phyloP scores from a whole-genome alignment of 2,888 invertebrate species.

The Cephalotes varians region DNA sequence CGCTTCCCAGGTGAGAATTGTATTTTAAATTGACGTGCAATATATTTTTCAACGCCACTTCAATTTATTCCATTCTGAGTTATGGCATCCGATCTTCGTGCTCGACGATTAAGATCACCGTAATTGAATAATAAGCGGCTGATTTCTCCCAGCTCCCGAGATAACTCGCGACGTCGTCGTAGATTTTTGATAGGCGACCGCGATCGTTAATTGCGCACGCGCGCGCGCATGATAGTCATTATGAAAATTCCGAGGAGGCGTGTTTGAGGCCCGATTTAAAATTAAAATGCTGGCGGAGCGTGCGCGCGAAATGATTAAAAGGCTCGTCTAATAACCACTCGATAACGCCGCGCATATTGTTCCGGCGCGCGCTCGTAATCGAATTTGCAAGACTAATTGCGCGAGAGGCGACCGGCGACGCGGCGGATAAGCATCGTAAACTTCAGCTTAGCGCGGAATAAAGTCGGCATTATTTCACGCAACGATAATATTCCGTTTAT shows the following conservation, averaged over 20 bases:
- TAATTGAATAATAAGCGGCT: conserved; percentile 46
- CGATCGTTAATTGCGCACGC: conserved; percentile 35
- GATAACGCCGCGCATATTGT: conserved; percentile 46
- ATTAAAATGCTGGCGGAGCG: conserved; percentile 38
- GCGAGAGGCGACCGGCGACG: conserved; percentile 48
- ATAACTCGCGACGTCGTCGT: conserved; percentile 20
- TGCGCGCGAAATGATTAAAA: conserved; percentile 41
- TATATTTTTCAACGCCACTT: conserved; percentile 24
- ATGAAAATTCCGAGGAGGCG: conserved; percentile 31
- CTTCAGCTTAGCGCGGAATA: conserved; percentile 58
- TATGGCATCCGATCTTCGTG: not conserved
- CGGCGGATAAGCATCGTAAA: conserved; percentile 57
- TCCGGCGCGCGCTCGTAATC: conserved; percentile 48
- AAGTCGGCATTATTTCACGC: conserved; percentile 56
- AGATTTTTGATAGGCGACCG: conserved; percentile 48
- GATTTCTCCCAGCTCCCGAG: conserved; percentile 10
- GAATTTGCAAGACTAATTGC: conserved; percentile 56
- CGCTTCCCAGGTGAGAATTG: not conserved
- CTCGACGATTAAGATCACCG: conserved; percentile 9
- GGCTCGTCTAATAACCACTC: conserved; percentile 38
- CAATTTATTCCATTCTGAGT: conserved; percentile 1
- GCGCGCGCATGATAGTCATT: conserved; percentile 35
- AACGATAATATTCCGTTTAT: conserved; percentile 55
- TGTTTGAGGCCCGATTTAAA: conserved; percentile 39
- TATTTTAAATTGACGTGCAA: conserved; percentile 21